Conservation (phyloP, 64 coral and sea anemone genomes). For the Catalaphyllia jardinei region DNA sequence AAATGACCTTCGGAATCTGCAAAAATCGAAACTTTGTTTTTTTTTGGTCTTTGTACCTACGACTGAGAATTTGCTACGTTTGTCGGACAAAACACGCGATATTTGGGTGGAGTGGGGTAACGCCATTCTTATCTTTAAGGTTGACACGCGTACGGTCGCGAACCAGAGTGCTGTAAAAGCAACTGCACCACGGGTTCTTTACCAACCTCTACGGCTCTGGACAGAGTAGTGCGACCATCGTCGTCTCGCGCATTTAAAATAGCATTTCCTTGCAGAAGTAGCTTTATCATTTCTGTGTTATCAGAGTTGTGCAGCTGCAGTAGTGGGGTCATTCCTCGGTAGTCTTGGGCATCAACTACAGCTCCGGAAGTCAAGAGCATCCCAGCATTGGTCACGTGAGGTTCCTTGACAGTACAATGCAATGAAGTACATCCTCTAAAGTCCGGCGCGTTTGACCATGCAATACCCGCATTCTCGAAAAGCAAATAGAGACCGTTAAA, state of each 20-base stretch:
- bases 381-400: neutral
- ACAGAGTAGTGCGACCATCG: slow-evolving; percentile 6
- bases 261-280: neutral
- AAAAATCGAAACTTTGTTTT: too few species aligned
- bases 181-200: slow-evolving; percentile 10
- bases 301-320: slow-evolving; percentile 10
- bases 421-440: slow-evolving; percentile 39
- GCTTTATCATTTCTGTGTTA: neutral
- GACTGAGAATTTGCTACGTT: too few species aligned
- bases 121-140: slow-evolving; percentile 22
- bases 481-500: slow-evolving; percentile 14
- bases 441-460: slow-evolving; percentile 7
- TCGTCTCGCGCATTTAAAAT: slow-evolving; percentile 3
- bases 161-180: slow-evolving; percentile 14
- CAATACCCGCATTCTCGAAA: slow-evolving; percentile 36
- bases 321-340: slow-evolving; percentile 35
- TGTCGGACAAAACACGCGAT: too few species aligned
- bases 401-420: slow-evolving; percentile 39
- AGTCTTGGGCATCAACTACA: neutral
- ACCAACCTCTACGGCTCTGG: slow-evolving; percentile 25
- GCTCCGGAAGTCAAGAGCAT: neutral
- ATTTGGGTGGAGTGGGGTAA: slow-evolving; percentile 32
- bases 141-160: neutral
- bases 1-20: too few species aligned
- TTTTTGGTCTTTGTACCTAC: too few species aligned